Conservation (phyloP, 2,888 invertebrate species). For the Scrobipalpa atriplicella region DNA sequence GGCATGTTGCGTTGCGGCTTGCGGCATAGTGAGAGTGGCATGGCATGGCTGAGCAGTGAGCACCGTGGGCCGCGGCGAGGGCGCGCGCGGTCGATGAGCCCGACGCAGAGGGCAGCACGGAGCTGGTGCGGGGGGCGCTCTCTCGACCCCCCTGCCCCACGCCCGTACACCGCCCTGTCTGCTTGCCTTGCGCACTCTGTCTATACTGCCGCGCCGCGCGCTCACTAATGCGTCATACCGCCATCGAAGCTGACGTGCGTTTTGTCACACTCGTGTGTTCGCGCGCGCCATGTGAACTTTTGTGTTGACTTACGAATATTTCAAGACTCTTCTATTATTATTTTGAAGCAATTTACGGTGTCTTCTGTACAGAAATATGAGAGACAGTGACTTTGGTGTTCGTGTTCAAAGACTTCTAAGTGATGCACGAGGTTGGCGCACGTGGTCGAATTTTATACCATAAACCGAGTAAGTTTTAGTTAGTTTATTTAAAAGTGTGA, state of each 20-base stretch:
- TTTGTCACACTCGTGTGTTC: constrained; percentile 51
- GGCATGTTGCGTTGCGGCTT: constrained; percentile 43
- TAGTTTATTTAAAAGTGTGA: constrained; percentile 77
- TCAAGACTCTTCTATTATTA: constrained; percentile 32
- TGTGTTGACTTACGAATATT: constrained; percentile 64
- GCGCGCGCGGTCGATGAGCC: constrained; percentile 81
- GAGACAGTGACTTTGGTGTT: constrained; percentile 70
- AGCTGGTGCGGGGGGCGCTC: constrained; percentile 60
- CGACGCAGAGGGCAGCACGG: constrained; percentile 78
- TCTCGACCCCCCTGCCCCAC: constrained; percentile 44
- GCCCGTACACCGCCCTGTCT: constrained; percentile 56
- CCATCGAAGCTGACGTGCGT: constrained; percentile 68
- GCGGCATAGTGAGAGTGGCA: constrained; percentile 67
- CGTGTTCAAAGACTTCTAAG: constrained; percentile 55
- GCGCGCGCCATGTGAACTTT: constrained; percentile 78
- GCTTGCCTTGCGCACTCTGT: constrained; percentile 67
- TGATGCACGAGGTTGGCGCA: constrained; percentile 66
- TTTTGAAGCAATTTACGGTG: not conserved
- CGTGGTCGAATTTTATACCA: constrained; percentile 62
- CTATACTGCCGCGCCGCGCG: constrained; percentile 72
- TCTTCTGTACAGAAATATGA: constrained; percentile 33
- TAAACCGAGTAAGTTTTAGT: constrained; percentile 71
- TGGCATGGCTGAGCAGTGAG: constrained; percentile 43
- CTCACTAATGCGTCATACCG: constrained; percentile 81
- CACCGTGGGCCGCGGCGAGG: constrained; percentile 54